Base-by-base conservation (phyloP, 2,888 invertebrate genomes). In the Amblyteles armatorius region DNA sequence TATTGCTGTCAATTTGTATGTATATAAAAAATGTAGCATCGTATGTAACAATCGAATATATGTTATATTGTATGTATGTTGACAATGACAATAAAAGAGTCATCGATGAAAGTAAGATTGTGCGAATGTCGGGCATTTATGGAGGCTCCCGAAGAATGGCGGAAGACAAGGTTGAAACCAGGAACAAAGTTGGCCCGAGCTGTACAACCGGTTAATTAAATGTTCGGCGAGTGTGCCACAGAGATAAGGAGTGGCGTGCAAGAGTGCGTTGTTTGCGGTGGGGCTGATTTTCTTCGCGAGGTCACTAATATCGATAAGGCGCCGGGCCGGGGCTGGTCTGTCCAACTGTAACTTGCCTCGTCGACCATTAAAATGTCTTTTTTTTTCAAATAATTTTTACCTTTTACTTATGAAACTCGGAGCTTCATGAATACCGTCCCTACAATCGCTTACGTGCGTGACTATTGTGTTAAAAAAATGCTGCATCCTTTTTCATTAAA, bases 121-220 rank as follows among this genome's bases (percentile, higher is more conserved):
- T 36, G 68, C 36, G 33, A 65, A 63, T 63, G 36, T n/a, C 50
- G 50, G 48, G 67, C 60, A 22, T 60, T 48, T 22, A 40, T 13
- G 29, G 13, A 50, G 52, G 29, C 16, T 26, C 3, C 50, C 29
- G 44, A 33, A 57, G 44, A 26, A 55, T 55, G 16, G 55, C 19
- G 7, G 9, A 26, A 73, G 60, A 33, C 65, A 72, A 83, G 69
- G 40, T 73, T 60, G 50, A 74, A 44, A 40, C 26, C 71, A 76
- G 44, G 26, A 65, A 76, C 71, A 55, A 72, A 68, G 60, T 55
- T 29, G 33, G 63, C 26, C 55, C 29, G 52, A 76, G 50, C 71
- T 74, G 50, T 22, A 33, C 76, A 72, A 48, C 78, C 78, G 76
- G 86, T 87, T 88, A 88, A 87, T 89, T 86, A 87, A 88, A 88